Base-by-base conservation (phyloP, 2,113 vertebrate genomes). In the Craseonycteris thonglongyai region DNA sequence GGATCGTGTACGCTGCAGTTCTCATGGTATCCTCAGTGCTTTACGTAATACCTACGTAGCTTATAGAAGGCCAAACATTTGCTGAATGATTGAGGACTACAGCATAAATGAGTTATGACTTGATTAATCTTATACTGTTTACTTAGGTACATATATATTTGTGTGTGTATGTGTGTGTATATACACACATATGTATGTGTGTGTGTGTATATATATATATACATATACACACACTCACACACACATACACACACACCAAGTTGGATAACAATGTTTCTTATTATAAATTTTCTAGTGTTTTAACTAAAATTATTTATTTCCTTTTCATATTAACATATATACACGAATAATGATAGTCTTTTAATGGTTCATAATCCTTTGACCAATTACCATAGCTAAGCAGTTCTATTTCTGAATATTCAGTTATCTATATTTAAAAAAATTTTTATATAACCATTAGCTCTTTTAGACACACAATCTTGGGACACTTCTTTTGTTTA, bases 401-500 rank as follows among this genome's bases (percentile, higher is more conserved):
- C n/a, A 66, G 33, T 0, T 69, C 11, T 92, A 35, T 74, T 79
- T 51, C 6, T 95, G 54, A 24, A 85, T 63, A 13, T 65, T 45
- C 28, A 81, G 38, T 92, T 95, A 83, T 8, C 56, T 93, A 28
- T 8, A 94, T 9, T 83, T 82, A 95, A 96, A 96, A 82, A 90
- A n/a, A n/a, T n/a, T 7, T 88, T 97, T 92, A 82, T 15, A 80
- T 72, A 97, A 96, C 49, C 75, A 30, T 90, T 96, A 89, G 91
- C 38, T 84, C 12, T 94, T 95, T 97, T 45, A 76, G 42, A 90
- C 19, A 78, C 1, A 4, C 5, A 49, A 49, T 5, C 33, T 90
- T 90, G 49, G 92, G 81, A 21, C 54, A 88, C 63, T 82, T 79
- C 45, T 95, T 90, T 63, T 72, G 95, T 94, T 97, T 97, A 5